Base-by-base conservation (phyloP, 2,113 vertebrate species). In the Protomyctophum bolini region DNA sequence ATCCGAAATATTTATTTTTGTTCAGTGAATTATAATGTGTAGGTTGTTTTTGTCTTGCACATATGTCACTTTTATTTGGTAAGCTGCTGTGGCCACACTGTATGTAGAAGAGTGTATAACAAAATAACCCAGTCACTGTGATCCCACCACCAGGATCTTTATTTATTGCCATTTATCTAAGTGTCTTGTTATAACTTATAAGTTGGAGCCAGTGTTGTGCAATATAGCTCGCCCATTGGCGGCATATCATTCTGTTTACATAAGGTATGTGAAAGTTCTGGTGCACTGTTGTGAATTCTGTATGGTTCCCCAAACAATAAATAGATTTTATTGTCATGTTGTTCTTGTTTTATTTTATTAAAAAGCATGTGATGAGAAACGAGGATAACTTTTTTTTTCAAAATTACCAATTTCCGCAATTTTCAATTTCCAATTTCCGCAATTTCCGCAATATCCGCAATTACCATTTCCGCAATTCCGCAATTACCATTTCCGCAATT, bases 101-200 rank as follows among this genome's bases (percentile, higher is more conserved):
- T 77, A 67, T 52, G 33, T 21, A 21, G 21, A 41, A 4, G 3
- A 41, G 33, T 84, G 50, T 83, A 80, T 41, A 81, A 73, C 63
- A 21, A 64, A 29, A 33, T 58, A 10, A 69, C 55, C n/a, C 68
- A 28, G 60, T 73, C 68, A 75, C 77, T 71, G 65, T 72, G 71
- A 58, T 61, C 60, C 71, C 33, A 41, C 33, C 55, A 68, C 46
- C 56, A 51, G 49, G 60, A 58, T 45, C 8, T 72, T 68, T 83
- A 87, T 87, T 86, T 89, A 83, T 87, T 84, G 46, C 50, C 68
- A 58, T 76, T 79, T 72, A 77, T 85, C 64, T 82, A 79, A 79
- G n/a, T 72, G 70, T 78, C 69, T 80, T 75, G 50, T 70, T 70
- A 51, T n/a, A 72, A 55, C 64, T 83, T 28, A 62, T 45, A 14